Evolutionary conservation across 2,888 invertebrate species (phyloP), one percentile per base, ranked within the genome.

Genomic region (Heliconius cydno): DNA sequence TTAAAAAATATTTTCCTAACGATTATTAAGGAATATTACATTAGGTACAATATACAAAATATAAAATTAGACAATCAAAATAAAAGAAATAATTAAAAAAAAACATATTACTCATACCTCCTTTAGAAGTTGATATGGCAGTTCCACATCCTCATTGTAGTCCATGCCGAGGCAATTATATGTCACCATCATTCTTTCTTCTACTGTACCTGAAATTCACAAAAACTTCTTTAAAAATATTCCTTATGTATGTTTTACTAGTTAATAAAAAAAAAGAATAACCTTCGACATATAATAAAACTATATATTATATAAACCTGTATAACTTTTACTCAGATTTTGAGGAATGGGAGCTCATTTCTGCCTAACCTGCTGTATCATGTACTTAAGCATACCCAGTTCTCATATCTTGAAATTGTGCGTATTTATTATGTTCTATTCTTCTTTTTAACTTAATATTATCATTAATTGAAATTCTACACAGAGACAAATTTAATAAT

Each of bases 91-190:
- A n/a, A 60, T 28, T 5, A 0, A 15, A 65, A 65, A 7, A 60
- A 4, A n/a, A 60, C n/a, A n/a, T 34, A 10, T 57, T 34, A 60
- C 9, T 22, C 73, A 38, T 15, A 96, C 96, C 93, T 96, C 96
- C 93, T 96, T 96, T 19, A 96, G 90, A 76, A 96, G 90, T 85
- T 96, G 96, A 87, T 96, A 96, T 3, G 96, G 95, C 78, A 96
- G 88, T 84, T 96, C 96, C 10, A 91, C 91, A 41, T 90, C 90
- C 80, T 96, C 96, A 73, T 89, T 92, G 82, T 95, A 96, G 46
- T 91, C 91, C 88, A 93, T 95, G 1, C 96, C 96, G 25, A 96
- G 89, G 76, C 96, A 96, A 83, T 95, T 95, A 85, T 96, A 93
- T 1, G 96, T 91, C 15, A 96, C 95, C 85, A 93, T 92, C 85